Percentiles rank a stretch among this genome's conserved stretches.
phyloP scores from a whole-genome alignment of 2,888 invertebrate species.

The Andrena marginata region DNA sequence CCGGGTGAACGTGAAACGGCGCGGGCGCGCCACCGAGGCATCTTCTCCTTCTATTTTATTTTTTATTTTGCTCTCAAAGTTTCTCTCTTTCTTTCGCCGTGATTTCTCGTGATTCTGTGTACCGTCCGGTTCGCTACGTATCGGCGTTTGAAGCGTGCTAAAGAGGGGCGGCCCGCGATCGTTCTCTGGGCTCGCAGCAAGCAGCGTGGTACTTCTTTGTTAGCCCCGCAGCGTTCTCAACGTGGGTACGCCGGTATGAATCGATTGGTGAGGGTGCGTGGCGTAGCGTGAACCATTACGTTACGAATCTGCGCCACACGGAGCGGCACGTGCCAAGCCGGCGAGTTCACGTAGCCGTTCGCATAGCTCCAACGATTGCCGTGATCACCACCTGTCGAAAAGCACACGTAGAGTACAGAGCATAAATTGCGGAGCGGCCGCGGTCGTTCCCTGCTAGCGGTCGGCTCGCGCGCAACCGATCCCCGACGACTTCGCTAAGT shows the following conservation, averaged over 20 bases:
- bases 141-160: constrained; percentile 24
- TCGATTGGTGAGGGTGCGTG: constrained; percentile 84
- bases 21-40: neutral
- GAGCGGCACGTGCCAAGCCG: constrained; percentile 84
- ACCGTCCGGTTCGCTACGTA: too few species aligned
- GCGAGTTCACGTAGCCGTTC: constrained; percentile 84
- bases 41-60: constrained; percentile 3
- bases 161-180: constrained; percentile 40
- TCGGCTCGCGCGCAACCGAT: neutral
- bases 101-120: too few species aligned
- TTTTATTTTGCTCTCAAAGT: neutral
- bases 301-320: constrained; percentile 84
- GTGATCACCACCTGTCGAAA: constrained; percentile 85
- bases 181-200: constrained; percentile 45
- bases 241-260: constrained; percentile 82
- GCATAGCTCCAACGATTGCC: constrained; percentile 84
- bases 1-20: too few species aligned
- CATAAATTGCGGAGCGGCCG: too few species aligned
- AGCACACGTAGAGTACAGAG: constrained; percentile 73
- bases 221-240: constrained; percentile 62
- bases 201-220: constrained; percentile 71
- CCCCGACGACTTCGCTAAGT: too few species aligned
- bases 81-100: constrained; percentile 2
- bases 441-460: constrained; percentile 1
- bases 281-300: constrained; percentile 85